phyloP scores from a whole-genome alignment of 2,888 invertebrate species.

The Euphydryas editha region DNA sequence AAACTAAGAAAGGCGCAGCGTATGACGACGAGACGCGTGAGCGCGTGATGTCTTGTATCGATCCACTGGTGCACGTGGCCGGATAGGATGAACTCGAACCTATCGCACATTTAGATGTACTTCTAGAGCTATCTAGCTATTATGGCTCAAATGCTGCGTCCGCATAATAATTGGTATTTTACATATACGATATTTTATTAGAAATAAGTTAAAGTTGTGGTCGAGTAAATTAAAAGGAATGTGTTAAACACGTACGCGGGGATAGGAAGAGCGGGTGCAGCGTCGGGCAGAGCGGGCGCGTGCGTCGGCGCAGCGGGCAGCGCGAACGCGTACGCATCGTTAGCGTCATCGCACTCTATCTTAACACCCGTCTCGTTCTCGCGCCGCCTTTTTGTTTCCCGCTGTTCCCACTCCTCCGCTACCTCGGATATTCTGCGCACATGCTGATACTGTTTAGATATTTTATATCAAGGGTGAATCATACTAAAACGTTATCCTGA shows the following conservation, averaged over 20 bases:
- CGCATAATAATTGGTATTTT: background rate
- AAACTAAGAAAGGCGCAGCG: constrained; percentile 14
- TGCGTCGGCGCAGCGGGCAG: constrained; percentile 74
- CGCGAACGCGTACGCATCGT: constrained; percentile 87
- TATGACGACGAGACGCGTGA: constrained; percentile 9
- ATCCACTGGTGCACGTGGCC: constrained; percentile 14
- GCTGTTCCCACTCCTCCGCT: constrained; percentile 78
- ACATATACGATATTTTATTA: background rate
- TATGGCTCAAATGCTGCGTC: constrained; percentile 12
- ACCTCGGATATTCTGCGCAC: constrained; percentile 75
- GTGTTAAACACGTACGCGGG: constrained; percentile 43
- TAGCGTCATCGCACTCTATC: constrained; percentile 88
- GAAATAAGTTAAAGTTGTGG: background rate
- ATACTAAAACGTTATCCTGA: constrained; percentile 5
- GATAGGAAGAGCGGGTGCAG: constrained; percentile 62
- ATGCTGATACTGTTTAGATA: constrained; percentile 36
- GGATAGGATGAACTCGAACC: background rate
- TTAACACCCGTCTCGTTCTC: constrained; percentile 87
- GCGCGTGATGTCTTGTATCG: constrained; percentile 7
- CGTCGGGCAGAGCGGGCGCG: constrained; percentile 50
- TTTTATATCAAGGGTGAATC: constrained; percentile 27
- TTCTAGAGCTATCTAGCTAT: background rate
- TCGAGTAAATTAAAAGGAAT: background rate
- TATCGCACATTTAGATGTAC: background rate
- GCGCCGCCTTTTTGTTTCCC: constrained; percentile 77